phyloP scores from a whole-genome alignment of 1,140 invertebrate genomes.

The Venturia canescens region DNA sequence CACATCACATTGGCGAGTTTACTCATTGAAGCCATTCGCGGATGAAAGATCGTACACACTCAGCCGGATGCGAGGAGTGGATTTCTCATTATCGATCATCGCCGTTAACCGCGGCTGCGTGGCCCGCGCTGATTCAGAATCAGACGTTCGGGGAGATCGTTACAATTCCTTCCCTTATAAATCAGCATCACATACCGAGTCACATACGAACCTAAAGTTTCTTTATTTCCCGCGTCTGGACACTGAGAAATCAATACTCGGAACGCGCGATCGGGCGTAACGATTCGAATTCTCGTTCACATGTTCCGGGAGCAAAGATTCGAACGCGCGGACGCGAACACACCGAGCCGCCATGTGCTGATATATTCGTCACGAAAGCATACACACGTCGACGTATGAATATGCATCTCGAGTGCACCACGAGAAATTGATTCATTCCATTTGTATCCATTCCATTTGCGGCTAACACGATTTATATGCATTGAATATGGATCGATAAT shows the following conservation, averaged over 20 bases:
- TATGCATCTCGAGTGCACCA: constrained; percentile 3
- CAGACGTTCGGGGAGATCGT: background rate
- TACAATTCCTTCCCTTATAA: constrained; percentile 27
- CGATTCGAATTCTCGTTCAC: constrained; percentile 30
- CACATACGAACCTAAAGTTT: background rate
- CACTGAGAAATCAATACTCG: constrained; percentile 39
- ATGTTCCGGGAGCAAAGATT: background rate
- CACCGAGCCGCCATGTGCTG: constrained; percentile 3
- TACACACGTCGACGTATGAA: background rate
- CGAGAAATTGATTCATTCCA: background rate
- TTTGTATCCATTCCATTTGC: background rate
- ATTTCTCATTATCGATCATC: constrained; percentile 37
- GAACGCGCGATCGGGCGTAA: constrained; percentile 41
- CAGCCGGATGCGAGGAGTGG: constrained; percentile 22
- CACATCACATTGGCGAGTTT: background rate
- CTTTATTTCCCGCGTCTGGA: constrained; percentile 26
- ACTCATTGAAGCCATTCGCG: background rate
- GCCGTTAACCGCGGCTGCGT: background rate
- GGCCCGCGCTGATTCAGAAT: constrained; percentile 16
- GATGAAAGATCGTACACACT: background rate
- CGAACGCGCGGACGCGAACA: background rate
- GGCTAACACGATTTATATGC: background rate
- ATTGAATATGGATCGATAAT: background rate
- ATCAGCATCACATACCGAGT: background rate
- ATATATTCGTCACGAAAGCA: constrained; percentile 29